These are phyloP conservation scores for Gila orcuttii DNA, from an alignment of 2,113 vertebrate genomes.

Conservation along the genomic window DNA sequence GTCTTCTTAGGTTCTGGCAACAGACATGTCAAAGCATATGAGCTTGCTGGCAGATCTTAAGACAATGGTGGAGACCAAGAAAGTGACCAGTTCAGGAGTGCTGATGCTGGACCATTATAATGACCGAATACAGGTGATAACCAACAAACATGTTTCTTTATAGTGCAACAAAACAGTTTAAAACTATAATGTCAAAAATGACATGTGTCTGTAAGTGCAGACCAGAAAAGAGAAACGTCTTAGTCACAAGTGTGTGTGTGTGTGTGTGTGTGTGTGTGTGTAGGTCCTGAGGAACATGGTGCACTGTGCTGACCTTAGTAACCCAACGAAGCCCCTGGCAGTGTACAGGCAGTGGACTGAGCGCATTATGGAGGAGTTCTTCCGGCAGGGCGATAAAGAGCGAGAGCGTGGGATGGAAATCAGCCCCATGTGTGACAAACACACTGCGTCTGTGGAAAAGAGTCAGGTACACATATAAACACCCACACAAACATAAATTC, in stretches of 20 bases:
- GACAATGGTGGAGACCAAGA: slow-evolving; percentile 97
- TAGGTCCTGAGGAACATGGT: slow-evolving; percentile 94
- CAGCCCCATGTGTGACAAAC: slow-evolving; percentile 94
- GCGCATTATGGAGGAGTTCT: slow-evolving; percentile 94
- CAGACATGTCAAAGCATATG: slow-evolving; percentile 98
- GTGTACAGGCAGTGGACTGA: slow-evolving; percentile 93
- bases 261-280: slow-evolving; percentile 39
- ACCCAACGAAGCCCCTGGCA: slow-evolving; percentile 89
- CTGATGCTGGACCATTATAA: slow-evolving; percentile 91
- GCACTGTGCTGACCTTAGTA: slow-evolving; percentile 92
- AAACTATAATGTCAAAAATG: neutral
- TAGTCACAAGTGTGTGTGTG: slow-evolving; percentile 6
- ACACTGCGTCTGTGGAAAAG: slow-evolving; percentile 91
- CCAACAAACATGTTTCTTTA: neutral
- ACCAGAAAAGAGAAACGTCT: neutral
- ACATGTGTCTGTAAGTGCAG: neutral
- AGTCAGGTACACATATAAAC: slow-evolving; percentile 80
- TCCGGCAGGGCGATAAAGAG: slow-evolving; percentile 89
- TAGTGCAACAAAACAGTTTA: neutral
- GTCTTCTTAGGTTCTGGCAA: slow-evolving; percentile 85
- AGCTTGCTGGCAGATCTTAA: slow-evolving; percentile 92
- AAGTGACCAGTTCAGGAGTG: slow-evolving; percentile 93
- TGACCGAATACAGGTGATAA: slow-evolving; percentile 88
- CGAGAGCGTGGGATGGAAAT: slow-evolving; percentile 92
- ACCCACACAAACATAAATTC: slow-evolving; percentile 24